phyloP scores from a whole-genome alignment of 2,888 invertebrate species.

The Leptinotarsa tumamoca region DNA sequence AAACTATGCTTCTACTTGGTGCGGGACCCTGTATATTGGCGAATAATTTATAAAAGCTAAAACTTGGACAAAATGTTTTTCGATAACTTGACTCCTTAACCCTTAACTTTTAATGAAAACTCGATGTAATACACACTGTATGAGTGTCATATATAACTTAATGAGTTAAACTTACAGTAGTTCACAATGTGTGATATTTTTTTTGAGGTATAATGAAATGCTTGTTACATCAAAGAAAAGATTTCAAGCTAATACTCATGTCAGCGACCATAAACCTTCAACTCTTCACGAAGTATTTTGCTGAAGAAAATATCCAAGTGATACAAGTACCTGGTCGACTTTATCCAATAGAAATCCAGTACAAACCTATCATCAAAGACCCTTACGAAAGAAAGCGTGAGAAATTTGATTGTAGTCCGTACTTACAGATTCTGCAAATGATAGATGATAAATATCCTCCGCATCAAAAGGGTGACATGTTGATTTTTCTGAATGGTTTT shows the following conservation, averaged over 20 bases:
- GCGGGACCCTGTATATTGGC: too few species aligned
- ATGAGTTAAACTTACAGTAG: too few species aligned
- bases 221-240: slow-evolving; percentile 80
- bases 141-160: too few species aligned
- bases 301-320: slow-evolving; percentile 78
- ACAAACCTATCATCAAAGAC: slow-evolving; percentile 79
- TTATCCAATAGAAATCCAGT: slow-evolving; percentile 91
- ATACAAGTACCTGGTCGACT: slow-evolving; percentile 88
- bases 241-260: slow-evolving; percentile 95
- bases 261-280: slow-evolving; percentile 98
- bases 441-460: slow-evolving; percentile 89
- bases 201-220: slow-evolving; percentile 91
- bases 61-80: too few species aligned
- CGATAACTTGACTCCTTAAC: neutral
- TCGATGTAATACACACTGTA: too few species aligned
- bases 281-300: slow-evolving; percentile 91
- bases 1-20: too few species aligned
- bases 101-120: too few species aligned
- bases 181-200: slow-evolving; percentile 70
- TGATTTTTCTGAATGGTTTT: slow-evolving; percentile 93
- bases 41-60: too few species aligned
- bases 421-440: slow-evolving; percentile 89
- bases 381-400: slow-evolving; percentile 74
- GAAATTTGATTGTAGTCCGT: slow-evolving; percentile 92
- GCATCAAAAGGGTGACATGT: slow-evolving; percentile 80